Conservation (phyloP, 1,140 invertebrate genomes). For the Ctenoplectra terminalis region DNA sequence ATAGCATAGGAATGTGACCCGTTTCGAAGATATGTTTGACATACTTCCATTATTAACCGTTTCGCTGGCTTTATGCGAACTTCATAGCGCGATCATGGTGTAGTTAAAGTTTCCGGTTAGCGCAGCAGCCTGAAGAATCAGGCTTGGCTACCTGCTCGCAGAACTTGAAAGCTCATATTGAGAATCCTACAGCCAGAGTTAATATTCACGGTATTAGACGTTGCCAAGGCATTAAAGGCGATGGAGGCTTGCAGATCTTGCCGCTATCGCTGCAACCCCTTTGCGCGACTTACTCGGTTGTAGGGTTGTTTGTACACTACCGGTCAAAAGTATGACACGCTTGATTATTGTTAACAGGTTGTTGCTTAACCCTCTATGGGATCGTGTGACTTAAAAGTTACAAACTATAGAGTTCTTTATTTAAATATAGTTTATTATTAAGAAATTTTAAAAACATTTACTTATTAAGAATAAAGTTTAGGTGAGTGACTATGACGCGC, state of each 20-base stretch:
- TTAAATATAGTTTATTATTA: too few relatives aligned
- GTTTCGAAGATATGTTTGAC: conserved; percentile 43
- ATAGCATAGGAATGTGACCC: conserved; percentile 42
- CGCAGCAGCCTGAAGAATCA: conserved; percentile 31
- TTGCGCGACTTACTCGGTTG: too few relatives aligned
- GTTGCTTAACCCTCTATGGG: too few relatives aligned
- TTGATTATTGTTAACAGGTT: too few relatives aligned
- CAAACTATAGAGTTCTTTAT: too few relatives aligned
- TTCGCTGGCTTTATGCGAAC: conserved; percentile 36
- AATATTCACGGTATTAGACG: conserved; percentile 10
- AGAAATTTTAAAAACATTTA: too few relatives aligned
- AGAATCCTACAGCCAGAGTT: background rate
- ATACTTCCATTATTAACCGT: conserved; percentile 42
- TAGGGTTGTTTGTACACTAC: too few relatives aligned
- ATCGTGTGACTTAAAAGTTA: too few relatives aligned
- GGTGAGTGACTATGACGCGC: too few relatives aligned
- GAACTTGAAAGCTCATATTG: conserved; percentile 42
- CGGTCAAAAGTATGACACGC: too few relatives aligned
- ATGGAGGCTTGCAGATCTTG: background rate
- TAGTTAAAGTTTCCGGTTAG: background rate
- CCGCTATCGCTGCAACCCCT: background rate
- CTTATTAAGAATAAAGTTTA: too few relatives aligned
- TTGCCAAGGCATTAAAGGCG: background rate
- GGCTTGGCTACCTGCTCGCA: background rate
- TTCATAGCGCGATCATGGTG: conserved; percentile 46